Base-by-base conservation (phyloP, 2,888 invertebrate genomes). In the Lepas anatifera region DNA sequence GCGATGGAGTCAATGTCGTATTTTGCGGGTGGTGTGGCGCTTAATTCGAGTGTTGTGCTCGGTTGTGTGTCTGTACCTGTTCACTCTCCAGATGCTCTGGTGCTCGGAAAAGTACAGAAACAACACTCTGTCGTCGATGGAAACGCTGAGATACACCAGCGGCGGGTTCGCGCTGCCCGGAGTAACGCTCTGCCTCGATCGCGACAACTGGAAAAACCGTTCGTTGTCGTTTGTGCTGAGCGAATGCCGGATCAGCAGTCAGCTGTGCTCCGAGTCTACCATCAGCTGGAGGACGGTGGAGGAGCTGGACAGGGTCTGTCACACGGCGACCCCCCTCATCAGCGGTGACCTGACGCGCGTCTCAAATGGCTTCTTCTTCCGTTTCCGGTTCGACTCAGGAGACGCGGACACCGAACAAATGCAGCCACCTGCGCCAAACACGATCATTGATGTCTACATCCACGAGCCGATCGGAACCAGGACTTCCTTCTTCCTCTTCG, bases 241-340 rank as follows among this genome's bases (percentile, higher is more conserved):
- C 85, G 69, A 83, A 86, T 71, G 85, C 85, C 16, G 92, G 92
- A 80, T 90, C 90, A 29, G 29, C 29, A 29, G 52, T 16, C 52
- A 29, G 8, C 52, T 13, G 1, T 52, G 52, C 29, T 11, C 11
- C 29, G 8, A 27, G 16, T 11, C 3, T 16, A 29, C 52, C 10
- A 13, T 52, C 16, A 27, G 25, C 27, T 52, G 52, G 52, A 11
- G 29, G 10, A 1, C 2, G 16, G 29, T 29, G 29, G 52, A n/a
- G 29, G 52, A 52, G 52, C 52, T 52, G 27, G 29, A 11, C 13
- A 27, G 52, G 2, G 52, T 52, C 52, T 52, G 52, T 29, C 16
- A 13, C 52, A 52, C 29, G 13, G 52, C 29, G 16, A 52, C 27
- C 16, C 52, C 52, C 29, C 52, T 29, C 13, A 13, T 29, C 16